Base-by-base conservation (phyloP, 2,797 vertebrate genomes). In the Enteromius fasciolatus region DNA sequence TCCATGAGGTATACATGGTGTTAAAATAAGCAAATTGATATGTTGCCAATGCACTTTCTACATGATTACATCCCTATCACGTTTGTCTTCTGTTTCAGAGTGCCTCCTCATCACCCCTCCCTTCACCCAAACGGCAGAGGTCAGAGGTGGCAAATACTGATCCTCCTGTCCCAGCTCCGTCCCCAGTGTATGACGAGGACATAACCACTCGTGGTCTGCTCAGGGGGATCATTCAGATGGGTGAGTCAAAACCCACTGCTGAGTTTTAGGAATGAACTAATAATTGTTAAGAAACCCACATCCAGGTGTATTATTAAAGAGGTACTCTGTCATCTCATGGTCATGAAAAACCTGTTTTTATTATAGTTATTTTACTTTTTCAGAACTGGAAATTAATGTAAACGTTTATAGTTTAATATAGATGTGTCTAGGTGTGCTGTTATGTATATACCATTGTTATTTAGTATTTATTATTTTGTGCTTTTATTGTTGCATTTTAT, bases 151-250 rank as follows among this genome's bases (percentile, higher is more conserved):
- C 8, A 46, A 54, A 18, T 18, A 18, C 6, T 1, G 59, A 64
- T 23, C 69, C 76, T 10, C 41, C 41, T 17, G 67, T 8, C 0
- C 39, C 48, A 20, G 57, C 61, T 4, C 44, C 73, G 9, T 67
- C 85, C 31, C 57, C 57, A 10, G 48, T 85, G 12, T 78, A 78
- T 20, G 84, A 86, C 3, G 85, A 85, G 28, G 85, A 86, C 57
- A 10, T 85, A 5, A 89, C 88, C 7, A 77, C 85, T 18, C 88
- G 88, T 5, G 73, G 78, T 17, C 76, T 89, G 57, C 85, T 89
- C 39, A 85, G 80, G 44, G 73, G 83, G 18, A 85, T 89, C 80
- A 86, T 89, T 50, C 86, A 81, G 20, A 89, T 73, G 52, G 86
- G 88, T 89, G 12, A 64, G 81, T 50, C 20, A 1, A 41, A 57